These are phyloP conservation scores for Drosophila dunni DNA, from an alignment of 1,140 invertebrate genomes.

Conservation along the genomic window DNA sequence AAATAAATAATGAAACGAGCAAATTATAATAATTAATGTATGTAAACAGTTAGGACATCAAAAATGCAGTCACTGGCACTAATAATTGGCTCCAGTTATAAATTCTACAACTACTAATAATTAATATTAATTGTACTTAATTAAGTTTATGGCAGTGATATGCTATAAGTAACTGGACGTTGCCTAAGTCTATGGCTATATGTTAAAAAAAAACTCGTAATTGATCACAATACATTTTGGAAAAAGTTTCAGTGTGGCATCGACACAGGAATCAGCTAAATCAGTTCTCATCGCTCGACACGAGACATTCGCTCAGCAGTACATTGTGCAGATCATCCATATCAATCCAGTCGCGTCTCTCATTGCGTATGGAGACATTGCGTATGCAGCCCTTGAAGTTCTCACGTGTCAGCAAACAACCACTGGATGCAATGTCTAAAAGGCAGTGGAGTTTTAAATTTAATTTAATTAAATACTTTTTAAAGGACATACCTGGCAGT, in stretches of 20 bases:
- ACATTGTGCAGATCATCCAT: slow-evolving; percentile 93
- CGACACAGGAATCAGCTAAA: slow-evolving; percentile 65
- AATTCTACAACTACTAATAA: slow-evolving; percentile 15
- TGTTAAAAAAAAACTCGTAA: slow-evolving; percentile 55
- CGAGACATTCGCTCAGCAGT: slow-evolving; percentile 91
- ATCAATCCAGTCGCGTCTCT: slow-evolving; percentile 91
- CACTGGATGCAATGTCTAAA: slow-evolving; percentile 88
- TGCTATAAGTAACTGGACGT: slow-evolving; percentile 38
- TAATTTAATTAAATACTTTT: neutral
- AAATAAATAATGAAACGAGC: slow-evolving; percentile 40
- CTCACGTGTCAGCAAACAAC: slow-evolving; percentile 88
- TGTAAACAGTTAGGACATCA: slow-evolving; percentile 14
- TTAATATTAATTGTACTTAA: slow-evolving; percentile 49
- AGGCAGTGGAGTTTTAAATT: slow-evolving; percentile 51
- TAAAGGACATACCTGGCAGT: slow-evolving; percentile 88
- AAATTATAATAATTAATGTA: slow-evolving; percentile 39
- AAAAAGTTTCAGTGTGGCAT: slow-evolving; percentile 79
- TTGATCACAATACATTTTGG: slow-evolving; percentile 81
- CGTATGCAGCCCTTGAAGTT: slow-evolving; percentile 97
- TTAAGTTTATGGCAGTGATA: slow-evolving; percentile 68
- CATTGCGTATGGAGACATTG: slow-evolving; percentile 90
- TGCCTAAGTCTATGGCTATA: slow-evolving; percentile 42
- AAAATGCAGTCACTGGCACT: slow-evolving; percentile 79
- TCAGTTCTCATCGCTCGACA: slow-evolving; percentile 69
- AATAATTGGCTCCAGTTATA: slow-evolving; percentile 16